Evolutionary conservation across 2,113 vertebrate species (phyloP).

Genomic region (Leptobrachium leishanense): DNA sequence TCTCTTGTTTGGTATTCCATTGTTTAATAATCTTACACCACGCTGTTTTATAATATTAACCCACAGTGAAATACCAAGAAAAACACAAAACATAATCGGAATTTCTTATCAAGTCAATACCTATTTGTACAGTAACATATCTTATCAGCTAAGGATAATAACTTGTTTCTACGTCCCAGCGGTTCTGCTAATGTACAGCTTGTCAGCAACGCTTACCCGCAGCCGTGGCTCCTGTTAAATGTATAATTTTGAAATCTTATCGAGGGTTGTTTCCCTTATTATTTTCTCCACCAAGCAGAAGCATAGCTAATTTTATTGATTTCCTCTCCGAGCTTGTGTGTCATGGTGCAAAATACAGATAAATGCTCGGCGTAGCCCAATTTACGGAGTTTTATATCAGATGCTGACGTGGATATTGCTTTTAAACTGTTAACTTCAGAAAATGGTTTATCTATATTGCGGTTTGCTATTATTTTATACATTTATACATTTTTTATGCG

Average conservation of each 20-base stretch:
- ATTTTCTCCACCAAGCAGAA: not conserved
- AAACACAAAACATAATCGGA: too few relatives aligned
- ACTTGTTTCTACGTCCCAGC: not conserved
- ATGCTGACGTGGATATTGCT: not conserved
- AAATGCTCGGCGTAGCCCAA: not conserved
- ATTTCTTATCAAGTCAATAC: too few relatives aligned
- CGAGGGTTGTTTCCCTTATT: not conserved
- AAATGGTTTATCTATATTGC: not conserved
- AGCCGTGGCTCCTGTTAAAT: not conserved
- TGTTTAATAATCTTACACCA: too few relatives aligned
- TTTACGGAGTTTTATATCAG: not conserved
- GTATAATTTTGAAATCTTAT: not conserved
- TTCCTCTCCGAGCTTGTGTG: not conserved
- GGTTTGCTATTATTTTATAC: too few relatives aligned
- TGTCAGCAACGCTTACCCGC: not conserved
- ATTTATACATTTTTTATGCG: too few relatives aligned
- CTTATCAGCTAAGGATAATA: not conserved
- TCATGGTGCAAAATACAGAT: not conserved
- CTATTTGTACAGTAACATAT: too few relatives aligned
- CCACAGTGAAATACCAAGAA: too few relatives aligned
- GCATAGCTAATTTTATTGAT: slow-evolving; percentile 1
- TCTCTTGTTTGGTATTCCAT: too few relatives aligned
- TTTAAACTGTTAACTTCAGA: not conserved
- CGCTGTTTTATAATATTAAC: too few relatives aligned
- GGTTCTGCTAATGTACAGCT: not conserved